Conservation (phyloP, 2,797 vertebrate species). For the Sebastes umbrosus region DNA sequence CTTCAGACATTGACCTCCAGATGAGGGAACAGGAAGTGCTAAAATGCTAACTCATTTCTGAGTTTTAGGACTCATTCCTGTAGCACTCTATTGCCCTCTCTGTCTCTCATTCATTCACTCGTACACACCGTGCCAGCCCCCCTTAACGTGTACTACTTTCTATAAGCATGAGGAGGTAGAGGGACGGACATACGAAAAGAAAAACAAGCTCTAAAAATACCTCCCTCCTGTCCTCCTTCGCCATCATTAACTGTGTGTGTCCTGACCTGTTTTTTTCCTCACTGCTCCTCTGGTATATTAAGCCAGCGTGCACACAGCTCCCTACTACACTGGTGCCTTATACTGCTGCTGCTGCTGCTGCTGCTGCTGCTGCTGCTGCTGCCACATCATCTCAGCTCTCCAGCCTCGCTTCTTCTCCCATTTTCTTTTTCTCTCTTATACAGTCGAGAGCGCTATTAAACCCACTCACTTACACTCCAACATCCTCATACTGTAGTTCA, state of each 20-base stretch:
- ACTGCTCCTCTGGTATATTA: constrained; percentile 58
- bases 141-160: constrained; percentile 67
- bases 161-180: neutral
- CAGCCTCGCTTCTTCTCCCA: neutral
- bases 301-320: constrained; percentile 44
- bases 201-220: constrained; percentile 69
- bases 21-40: neutral
- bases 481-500: neutral
- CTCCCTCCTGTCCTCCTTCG: constrained; percentile 56
- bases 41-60: neutral
- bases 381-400: constrained; percentile 15
- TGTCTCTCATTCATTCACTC: neutral
- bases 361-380: no score
- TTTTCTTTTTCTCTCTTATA: neutral
- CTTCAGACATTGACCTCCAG: no score
- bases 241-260: constrained; percentile 41
- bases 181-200: neutral
- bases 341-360: constrained; percentile 27
- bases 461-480: constrained; percentile 15
- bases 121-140: neutral
- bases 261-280: constrained; percentile 14
- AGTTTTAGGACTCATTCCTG: neutral
- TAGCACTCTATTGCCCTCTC: neutral
- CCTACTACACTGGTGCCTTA: constrained; percentile 66
- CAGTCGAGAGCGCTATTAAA: constrained; percentile 2